Conservation (phyloP, 2,797 vertebrate genomes). For the Darevskia nairensis region DNA sequence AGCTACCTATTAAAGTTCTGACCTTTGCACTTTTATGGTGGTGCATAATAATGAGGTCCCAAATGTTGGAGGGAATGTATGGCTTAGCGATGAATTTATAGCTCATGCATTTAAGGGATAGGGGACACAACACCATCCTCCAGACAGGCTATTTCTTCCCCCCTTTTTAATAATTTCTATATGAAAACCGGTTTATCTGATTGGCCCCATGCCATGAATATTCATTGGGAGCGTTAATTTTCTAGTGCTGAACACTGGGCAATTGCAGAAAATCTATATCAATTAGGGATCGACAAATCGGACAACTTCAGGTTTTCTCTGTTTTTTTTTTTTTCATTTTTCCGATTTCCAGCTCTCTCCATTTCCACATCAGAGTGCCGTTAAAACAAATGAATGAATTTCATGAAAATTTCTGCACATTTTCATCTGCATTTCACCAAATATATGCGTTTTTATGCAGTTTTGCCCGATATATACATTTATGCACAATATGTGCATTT, state of each 20-base stretch:
- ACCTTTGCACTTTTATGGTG: constrained; percentile 60
- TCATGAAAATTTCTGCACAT: no score
- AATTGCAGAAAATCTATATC: background rate
- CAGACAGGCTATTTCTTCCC: background rate
- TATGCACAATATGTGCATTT: no score
- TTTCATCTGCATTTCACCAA: no score
- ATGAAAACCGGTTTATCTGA: background rate
- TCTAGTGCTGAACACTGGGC: background rate
- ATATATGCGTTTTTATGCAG: no score
- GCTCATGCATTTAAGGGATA: background rate
- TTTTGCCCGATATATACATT: no score
- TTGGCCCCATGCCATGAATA: background rate
- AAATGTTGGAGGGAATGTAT: constrained; percentile 40
- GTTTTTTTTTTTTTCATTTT: no score
- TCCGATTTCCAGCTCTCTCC: no score
- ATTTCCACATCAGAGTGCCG: no score
- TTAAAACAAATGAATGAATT: no score
- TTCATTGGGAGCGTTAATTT: constrained; percentile 13
- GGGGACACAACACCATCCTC: background rate
- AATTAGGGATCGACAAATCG: no score
- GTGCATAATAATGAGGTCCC: constrained; percentile 55
- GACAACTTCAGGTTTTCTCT: no score
- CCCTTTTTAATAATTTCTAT: background rate
- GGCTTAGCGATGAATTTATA: constrained; percentile 32
- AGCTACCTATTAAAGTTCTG: constrained; percentile 64